phyloP scores from a whole-genome alignment of 2,888 invertebrate genomes.

The Noctuana brunneofusca region DNA sequence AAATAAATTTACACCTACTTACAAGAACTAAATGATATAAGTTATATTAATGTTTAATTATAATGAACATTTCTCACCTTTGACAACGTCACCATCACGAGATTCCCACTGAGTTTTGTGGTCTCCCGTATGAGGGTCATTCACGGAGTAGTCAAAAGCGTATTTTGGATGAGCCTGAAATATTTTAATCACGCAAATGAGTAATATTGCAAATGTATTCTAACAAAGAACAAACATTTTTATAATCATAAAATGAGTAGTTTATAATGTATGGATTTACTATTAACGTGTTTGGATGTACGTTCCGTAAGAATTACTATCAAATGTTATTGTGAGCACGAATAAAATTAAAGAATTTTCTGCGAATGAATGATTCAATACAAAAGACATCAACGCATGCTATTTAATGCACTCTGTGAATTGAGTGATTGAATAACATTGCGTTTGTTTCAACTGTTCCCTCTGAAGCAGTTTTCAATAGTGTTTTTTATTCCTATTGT shows the following conservation, averaged over 20 bases:
- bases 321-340: neutral
- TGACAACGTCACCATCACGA: slow-evolving; percentile 84
- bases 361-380: slow-evolving; percentile 20
- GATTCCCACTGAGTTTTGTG: slow-evolving; percentile 84
- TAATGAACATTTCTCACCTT: slow-evolving; percentile 55
- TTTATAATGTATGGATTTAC: neutral
- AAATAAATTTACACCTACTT: too few species aligned
- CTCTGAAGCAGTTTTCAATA: neutral
- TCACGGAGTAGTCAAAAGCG: slow-evolving; percentile 84
- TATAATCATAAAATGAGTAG: too few species aligned
- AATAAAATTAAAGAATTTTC: neutral
- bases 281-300: too few species aligned
- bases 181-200: slow-evolving; percentile 13
- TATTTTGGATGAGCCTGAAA: slow-evolving; percentile 83
- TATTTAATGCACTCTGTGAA: neutral
- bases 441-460: neutral
- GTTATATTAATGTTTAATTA: neutral
- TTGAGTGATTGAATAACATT: neutral
- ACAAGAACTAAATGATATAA: too few species aligned
- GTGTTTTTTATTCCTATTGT: neutral
- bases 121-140: slow-evolving; percentile 84
- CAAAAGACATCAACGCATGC: slow-evolving; percentile 61
- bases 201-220: neutral
- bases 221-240: neutral
- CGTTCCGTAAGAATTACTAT: too few species aligned